Percentiles rank a stretch among this genome's conserved stretches.
phyloP scores from a whole-genome alignment of 2,888 invertebrate species.

The Byasa hedistus region DNA sequence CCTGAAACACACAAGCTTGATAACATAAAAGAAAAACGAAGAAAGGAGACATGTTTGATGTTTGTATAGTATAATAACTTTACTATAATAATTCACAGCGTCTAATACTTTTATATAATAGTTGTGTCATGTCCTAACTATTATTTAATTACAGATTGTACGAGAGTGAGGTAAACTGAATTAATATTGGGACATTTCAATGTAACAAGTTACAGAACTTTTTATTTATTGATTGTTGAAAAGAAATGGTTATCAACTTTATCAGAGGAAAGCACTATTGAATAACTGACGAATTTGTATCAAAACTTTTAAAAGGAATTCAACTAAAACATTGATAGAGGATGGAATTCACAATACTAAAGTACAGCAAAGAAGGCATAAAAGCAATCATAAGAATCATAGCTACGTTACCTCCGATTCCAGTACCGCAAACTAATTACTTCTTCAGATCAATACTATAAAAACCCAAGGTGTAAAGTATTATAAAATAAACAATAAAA shows the following conservation, averaged over 20 bases:
- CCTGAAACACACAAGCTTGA: constrained; percentile 16
- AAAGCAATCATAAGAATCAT: too few species aligned
- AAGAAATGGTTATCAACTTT: background rate
- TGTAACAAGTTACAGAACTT: background rate
- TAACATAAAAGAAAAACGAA: constrained; percentile 2
- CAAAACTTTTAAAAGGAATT: too few species aligned
- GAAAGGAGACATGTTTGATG: constrained; percentile 6
- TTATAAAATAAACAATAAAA: too few species aligned
- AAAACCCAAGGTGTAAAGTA: too few species aligned
- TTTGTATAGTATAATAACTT: background rate
- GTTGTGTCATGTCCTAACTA: background rate
- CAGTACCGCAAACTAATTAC: too few species aligned
- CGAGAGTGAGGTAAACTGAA: background rate
- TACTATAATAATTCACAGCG: background rate
- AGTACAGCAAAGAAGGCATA: too few species aligned
- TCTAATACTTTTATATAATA: constrained; percentile 5
- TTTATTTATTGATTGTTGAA: background rate
- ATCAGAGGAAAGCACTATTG: too few species aligned
- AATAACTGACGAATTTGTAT: too few species aligned
- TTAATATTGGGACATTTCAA: background rate
- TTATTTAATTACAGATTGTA: background rate
- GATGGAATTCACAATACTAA: too few species aligned
- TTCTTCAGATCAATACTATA: too few species aligned
- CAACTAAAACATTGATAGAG: too few species aligned
- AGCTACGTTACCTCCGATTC: too few species aligned